These are phyloP conservation scores for Montipora sp. DNA, from an alignment of 64 coral and sea anemone genomes.

Conservation along the genomic window DNA sequence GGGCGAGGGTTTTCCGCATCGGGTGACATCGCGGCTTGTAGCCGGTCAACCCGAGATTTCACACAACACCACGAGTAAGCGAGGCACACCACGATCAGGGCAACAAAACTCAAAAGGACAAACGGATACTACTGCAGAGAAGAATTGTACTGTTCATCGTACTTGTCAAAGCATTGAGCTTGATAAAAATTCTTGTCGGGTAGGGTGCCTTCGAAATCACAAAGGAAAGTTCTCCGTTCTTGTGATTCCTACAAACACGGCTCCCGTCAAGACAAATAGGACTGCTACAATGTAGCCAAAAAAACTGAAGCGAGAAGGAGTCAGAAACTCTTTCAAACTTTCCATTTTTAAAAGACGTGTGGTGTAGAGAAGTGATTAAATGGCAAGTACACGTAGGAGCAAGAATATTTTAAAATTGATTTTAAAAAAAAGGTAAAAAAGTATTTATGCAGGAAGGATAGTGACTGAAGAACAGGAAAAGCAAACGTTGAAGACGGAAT, in stretches of 20 bases:
- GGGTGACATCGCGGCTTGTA: neutral
- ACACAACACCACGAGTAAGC: slow-evolving; percentile 49
- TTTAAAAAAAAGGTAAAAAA: neutral
- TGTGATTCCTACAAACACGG: slow-evolving; percentile 14
- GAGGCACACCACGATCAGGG: slow-evolving; percentile 12
- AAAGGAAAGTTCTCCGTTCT: slow-evolving; percentile 39
- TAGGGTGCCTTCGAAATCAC: neutral
- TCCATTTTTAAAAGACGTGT: neutral
- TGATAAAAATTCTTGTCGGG: neutral
- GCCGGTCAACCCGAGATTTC: slow-evolving; percentile 29
- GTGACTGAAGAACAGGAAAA: neutral
- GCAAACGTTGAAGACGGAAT: neutral
- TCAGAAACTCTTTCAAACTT: slow-evolving; percentile 33
- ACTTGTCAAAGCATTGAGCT: slow-evolving; percentile 38
- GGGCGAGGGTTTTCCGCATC: slow-evolving; percentile 52
- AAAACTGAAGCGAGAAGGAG: slow-evolving; percentile 26
- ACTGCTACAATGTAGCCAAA: slow-evolving; percentile 44
- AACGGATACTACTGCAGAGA: slow-evolving; percentile 30
- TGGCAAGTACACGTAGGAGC: too few relatives aligned
- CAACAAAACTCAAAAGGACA: slow-evolving; percentile 6
- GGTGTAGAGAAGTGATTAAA: too few relatives aligned
- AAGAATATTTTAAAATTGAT: neutral
- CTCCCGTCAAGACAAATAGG: neutral
- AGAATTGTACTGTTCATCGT: slow-evolving; percentile 48
- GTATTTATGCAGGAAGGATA: too few relatives aligned